Evolutionary conservation across 2,797 vertebrate species (phyloP), one percentile per base, ranked within the genome.

Genomic region (Anguilla anguilla): DNA sequence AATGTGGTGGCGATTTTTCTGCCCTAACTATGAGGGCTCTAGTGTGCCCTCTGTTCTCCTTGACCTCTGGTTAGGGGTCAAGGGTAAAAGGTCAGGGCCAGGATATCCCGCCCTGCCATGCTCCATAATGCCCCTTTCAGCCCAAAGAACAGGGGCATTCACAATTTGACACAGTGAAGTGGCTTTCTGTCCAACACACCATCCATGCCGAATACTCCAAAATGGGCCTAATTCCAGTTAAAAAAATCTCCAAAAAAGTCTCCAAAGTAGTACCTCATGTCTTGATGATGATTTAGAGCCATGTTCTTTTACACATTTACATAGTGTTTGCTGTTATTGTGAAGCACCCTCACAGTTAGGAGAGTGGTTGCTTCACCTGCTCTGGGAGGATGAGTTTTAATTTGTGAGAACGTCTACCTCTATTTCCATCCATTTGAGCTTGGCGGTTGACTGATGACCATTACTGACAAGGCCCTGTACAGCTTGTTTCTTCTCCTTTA

Each of bases 51-150:
- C 95, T 95, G 95, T 96, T 96, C 96, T 95, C 95, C 94, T 96
- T 95, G 96, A 96, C 96, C 95, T 88, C 86, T 90, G 93, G 90
- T 93, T 91, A 89, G 91, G 94, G 96, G 96, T 96, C 95, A 95
- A 92, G 92, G 35, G 74, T 77, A 77, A 77, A 77, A 77, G 39
- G 74, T 79, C 74, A 79, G 35, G 94, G 94, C 95, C 95, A 96
- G 96, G 96, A 96, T 96, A 97, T 96, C 96, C 96, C 96, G 96
- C 95, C 96, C 95, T 95, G 92, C 92, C 91, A 88, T 0, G 89
- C 91, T 92, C 95, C 93, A 96, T 96, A 96, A 97, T 96, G 96
- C 96, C 95, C 95, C 95, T 96, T 96, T 97, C 96, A 96, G 91
- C 89, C 92, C 92, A 91, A 97, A 96, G 95, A 97, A 96, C 95